Conservation (phyloP, 2,888 invertebrate species). For the Hirtodrosophila trivittata region DNA sequence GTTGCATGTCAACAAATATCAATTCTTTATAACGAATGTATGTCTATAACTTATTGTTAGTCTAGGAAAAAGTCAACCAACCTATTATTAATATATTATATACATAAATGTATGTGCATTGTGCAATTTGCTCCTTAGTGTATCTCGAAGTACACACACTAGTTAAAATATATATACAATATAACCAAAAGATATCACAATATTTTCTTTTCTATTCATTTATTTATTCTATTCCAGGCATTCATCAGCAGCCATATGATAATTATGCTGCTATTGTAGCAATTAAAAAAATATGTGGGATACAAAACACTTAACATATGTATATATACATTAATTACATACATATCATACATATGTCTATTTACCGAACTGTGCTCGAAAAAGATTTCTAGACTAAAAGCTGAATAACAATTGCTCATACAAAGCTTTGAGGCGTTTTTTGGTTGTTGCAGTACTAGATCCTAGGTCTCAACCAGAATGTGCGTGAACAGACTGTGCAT, state of each 20-base stretch:
- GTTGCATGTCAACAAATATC: conserved; percentile 61
- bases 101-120: conserved; percentile 34
- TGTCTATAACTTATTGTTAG: conserved; percentile 71
- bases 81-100: conserved; percentile 23
- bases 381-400: conserved; percentile 44
- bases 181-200: conserved; percentile 18
- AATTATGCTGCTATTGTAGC: too few relatives aligned
- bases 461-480: conserved; percentile 86
- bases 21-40: conserved; percentile 35
- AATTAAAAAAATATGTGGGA: too few relatives aligned
- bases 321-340: conserved; percentile 12
- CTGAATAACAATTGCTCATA: conserved; percentile 52
- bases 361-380: conserved; percentile 8
- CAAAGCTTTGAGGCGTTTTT: conserved; percentile 28
- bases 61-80: conserved; percentile 70
- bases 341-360: neutral
- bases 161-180: conserved; percentile 47
- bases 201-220: conserved; percentile 1
- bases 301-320: too few relatives aligned
- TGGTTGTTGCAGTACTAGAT: neutral
- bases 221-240: conserved; percentile 37
- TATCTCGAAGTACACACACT: conserved; percentile 45
- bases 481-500: conserved; percentile 87
- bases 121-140: conserved; percentile 68
- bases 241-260: too few relatives aligned